Percentiles rank a stretch among this genome's conserved stretches.
Evolutionary conservation across 2,113 vertebrate species (phyloP).

Genomic region (Ameiurus melas): DNA sequence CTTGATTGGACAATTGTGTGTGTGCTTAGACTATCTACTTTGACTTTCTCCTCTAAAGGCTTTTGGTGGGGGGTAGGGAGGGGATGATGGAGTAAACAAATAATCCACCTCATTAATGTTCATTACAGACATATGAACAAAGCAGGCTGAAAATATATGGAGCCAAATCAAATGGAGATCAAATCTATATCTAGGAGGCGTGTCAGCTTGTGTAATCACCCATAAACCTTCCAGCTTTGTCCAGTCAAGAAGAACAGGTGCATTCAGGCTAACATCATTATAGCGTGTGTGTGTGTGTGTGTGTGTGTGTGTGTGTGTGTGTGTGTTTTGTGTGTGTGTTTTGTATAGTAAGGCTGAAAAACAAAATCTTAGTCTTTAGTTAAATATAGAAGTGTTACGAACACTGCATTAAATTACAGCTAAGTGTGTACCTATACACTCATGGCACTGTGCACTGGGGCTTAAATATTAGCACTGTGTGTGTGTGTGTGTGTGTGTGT

Average conservation of each 20-base stretch:
- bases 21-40: too few relatives aligned
- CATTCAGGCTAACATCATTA: slow-evolving; percentile 1
- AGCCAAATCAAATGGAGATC: not conserved
- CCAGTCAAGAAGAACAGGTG: not conserved
- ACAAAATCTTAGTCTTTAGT: not conserved
- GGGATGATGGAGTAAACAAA: too few relatives aligned
- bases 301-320: slow-evolving; percentile 13
- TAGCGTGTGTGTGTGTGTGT: not conserved
- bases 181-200: not conserved
- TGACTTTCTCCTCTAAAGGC: too few relatives aligned
- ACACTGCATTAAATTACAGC: not conserved
- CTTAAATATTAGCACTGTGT: slow-evolving; percentile 5
- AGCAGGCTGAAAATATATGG: not conserved
- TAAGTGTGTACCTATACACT: slow-evolving; percentile 3
- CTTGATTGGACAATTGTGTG: too few relatives aligned
- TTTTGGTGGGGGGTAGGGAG: too few relatives aligned
- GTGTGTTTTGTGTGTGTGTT: not conserved
- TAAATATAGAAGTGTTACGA: slow-evolving; percentile 11
- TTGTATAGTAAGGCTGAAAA: not conserved
- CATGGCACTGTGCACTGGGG: not conserved
- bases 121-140: not conserved
- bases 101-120: too few relatives aligned
- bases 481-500: slow-evolving; percentile 33
- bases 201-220: not conserved
- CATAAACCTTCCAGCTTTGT: not conserved